A percentile compares a stretch with the other conserved stretches of the same genome.
These are phyloP conservation scores for Piprites chloris DNA, from an alignment of 2,113 vertebrate species.

Conservation along the genomic window DNA sequence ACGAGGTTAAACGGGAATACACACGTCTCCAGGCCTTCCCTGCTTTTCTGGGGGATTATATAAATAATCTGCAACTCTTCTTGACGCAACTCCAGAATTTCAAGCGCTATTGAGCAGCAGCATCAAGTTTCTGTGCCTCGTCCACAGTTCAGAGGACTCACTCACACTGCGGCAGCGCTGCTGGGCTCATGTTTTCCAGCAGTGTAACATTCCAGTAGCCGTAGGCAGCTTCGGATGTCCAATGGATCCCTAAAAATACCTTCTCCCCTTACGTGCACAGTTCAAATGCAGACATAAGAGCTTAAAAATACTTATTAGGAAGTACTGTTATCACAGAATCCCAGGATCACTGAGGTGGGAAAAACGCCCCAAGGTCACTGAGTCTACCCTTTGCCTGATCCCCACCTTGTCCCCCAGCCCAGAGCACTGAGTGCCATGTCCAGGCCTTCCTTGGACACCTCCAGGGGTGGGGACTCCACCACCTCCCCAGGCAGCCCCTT, in stretches of 20 bases:
- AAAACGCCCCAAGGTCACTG: neutral
- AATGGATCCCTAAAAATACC: neutral
- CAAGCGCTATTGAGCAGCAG: neutral
- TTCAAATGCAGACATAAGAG: neutral
- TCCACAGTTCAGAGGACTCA: rapidly evolving
- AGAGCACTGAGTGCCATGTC: neutral
- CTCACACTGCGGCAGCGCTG: neutral
- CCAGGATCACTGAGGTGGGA: neutral
- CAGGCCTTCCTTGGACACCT: neutral
- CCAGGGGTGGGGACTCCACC: neutral
- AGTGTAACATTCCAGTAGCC: neutral
- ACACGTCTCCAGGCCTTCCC: neutral
- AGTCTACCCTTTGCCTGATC: neutral
- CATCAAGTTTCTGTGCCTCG: rapidly evolving
- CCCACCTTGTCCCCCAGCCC: neutral
- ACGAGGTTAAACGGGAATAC: neutral
- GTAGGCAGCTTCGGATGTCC: rapidly evolving
- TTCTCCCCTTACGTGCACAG: neutral
- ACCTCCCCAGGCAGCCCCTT: neutral
- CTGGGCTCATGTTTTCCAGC: rapidly evolving
- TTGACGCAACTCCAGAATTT: neutral
- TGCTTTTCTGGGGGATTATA: neutral
- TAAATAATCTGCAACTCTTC: neutral
- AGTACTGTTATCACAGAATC: neutral
- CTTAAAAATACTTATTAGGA: neutral